Conservation (phyloP, 2,888 invertebrate species). For the Heterodera filipjevi region DNA sequence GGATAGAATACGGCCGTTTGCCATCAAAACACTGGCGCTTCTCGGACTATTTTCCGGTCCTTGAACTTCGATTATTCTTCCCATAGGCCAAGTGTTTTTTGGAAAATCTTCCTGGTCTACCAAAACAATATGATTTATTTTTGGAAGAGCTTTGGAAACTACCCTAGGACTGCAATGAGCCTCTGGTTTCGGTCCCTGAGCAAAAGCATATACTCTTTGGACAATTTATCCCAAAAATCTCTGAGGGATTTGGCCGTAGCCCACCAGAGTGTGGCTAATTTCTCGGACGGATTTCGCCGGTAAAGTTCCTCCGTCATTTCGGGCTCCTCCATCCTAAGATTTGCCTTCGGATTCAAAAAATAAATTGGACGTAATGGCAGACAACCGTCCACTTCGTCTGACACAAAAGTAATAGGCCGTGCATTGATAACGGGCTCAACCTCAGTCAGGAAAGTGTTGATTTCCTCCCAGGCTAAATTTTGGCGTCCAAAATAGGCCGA, state of each 20-base stretch:
- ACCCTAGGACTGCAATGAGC: neutral
- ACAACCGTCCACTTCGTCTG: neutral
- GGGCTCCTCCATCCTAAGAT: conserved; percentile 33
- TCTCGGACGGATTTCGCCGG: neutral
- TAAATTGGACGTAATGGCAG: neutral
- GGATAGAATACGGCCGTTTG: neutral
- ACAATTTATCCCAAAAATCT: neutral
- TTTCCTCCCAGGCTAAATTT: neutral
- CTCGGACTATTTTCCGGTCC: neutral
- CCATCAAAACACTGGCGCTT: neutral
- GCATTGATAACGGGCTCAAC: conserved; percentile 19
- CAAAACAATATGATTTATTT: neutral
- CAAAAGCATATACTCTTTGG: neutral
- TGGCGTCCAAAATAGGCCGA: conserved; percentile 4
- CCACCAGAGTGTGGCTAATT: neutral
- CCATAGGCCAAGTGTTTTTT: neutral
- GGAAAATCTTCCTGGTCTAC: neutral
- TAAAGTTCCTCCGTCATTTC: neutral
- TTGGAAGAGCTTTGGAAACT: neutral
- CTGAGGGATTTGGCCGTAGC: neutral
- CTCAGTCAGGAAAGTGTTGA: conserved; percentile 3
- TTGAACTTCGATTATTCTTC: neutral
- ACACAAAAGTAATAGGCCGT: conserved; percentile 8
- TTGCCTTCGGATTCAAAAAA: neutral
- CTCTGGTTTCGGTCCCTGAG: neutral